Conservation (phyloP, 2,113 vertebrate species). For the Gallinago media region DNA sequence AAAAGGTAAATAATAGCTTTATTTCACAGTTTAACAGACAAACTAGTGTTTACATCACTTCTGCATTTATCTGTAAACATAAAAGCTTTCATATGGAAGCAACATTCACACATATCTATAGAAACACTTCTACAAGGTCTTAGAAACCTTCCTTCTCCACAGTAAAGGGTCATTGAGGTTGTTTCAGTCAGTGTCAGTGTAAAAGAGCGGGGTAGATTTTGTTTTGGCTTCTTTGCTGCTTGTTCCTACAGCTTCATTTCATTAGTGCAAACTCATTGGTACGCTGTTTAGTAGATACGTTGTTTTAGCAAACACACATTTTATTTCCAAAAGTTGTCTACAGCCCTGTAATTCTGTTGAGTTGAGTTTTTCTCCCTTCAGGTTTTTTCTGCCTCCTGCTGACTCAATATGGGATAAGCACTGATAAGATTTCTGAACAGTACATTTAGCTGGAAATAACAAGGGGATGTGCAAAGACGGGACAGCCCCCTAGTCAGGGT, state of each 20-base stretch:
- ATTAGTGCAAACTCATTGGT: background rate
- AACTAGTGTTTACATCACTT: background rate
- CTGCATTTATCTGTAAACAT: background rate
- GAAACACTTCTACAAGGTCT: background rate
- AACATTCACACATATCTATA: background rate
- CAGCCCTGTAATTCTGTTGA: background rate
- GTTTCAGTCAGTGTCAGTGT: background rate
- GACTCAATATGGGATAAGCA: no score
- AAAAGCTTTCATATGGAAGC: background rate
- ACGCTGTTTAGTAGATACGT: background rate
- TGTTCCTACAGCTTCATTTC: background rate
- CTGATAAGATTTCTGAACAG: no score
- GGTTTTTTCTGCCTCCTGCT: background rate
- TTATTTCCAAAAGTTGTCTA: background rate
- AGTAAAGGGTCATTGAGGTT: background rate
- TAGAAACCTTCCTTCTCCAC: background rate
- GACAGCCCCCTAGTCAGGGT: background rate
- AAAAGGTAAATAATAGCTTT: background rate
- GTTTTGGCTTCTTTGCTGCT: background rate
- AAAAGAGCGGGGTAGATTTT: background rate
- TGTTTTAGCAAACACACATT: background rate
- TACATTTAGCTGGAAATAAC: no score
- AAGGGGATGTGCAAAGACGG: background rate
- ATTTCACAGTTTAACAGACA: background rate
- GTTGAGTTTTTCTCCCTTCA: background rate